Evolutionary conservation across 2,797 vertebrate species (phyloP).

Genomic region (Choloepus didactylus): DNA sequence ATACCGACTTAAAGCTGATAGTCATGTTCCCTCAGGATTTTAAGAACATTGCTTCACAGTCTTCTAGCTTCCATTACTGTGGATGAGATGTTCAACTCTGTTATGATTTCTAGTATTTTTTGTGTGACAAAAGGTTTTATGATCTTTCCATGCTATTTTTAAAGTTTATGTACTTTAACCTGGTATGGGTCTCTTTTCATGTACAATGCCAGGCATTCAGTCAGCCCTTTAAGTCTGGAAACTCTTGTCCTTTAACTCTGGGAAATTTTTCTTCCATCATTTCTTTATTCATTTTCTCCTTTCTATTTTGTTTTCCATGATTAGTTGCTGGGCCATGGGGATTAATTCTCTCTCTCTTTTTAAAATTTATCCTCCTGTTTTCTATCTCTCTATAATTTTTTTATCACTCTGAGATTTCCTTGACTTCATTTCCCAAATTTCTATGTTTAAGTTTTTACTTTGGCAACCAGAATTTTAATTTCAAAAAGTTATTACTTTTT

Average conservation of each 20-base stretch:
- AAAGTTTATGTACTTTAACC: not conserved
- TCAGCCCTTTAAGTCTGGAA: not conserved
- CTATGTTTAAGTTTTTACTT: not conserved
- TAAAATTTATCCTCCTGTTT: not conserved
- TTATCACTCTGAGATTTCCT: not conserved
- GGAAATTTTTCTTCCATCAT: not conserved
- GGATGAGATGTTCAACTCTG: not conserved
- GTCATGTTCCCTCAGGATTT: not conserved
- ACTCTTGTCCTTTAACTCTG: not conserved
- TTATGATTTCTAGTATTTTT: not conserved
- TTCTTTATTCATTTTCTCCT: not conserved
- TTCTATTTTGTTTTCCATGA: not conserved
- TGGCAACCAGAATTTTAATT: not conserved
- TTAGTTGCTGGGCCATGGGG: not conserved
- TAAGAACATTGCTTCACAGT: not conserved
- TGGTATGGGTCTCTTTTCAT: not conserved
- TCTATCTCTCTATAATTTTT: not conserved
- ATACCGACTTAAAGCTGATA: not conserved
- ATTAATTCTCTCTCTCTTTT: not conserved
- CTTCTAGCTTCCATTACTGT: not conserved
- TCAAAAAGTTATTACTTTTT: not conserved
- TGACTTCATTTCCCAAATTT: not conserved
- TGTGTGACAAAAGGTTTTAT: not conserved
- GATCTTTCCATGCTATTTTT: not conserved
- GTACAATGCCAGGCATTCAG: not conserved